Evolutionary conservation across 2,113 vertebrate species (phyloP).

Genomic region (Pitta sordida): DNA sequence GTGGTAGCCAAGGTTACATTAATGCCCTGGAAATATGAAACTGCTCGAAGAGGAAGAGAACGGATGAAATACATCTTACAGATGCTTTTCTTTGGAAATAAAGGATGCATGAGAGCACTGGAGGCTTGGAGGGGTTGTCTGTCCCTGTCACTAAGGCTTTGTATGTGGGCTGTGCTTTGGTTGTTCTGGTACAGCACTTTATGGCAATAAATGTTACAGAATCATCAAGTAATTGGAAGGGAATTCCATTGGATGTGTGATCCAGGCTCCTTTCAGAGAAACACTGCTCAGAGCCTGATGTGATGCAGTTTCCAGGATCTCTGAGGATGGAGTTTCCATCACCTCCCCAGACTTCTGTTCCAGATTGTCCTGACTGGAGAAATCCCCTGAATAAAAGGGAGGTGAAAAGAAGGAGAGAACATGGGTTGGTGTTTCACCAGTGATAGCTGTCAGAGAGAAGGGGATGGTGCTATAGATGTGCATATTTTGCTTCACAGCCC

Average conservation of each 20-base stretch:
- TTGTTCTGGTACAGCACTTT: not conserved
- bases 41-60: slow-evolving; percentile 23
- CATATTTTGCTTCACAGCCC: not conserved
- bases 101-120: not conserved
- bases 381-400: not conserved
- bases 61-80: not conserved
- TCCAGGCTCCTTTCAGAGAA: not conserved
- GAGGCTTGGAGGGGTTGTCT: not conserved
- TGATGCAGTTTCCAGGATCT: not conserved
- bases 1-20: slow-evolving; percentile 20
- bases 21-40: not conserved
- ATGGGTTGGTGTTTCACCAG: not conserved
- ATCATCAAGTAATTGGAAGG: not conserved
- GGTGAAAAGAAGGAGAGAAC: not conserved
- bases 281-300: not conserved
- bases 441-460: not conserved
- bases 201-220: not conserved
- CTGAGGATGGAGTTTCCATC: not conserved
- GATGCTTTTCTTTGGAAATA: slow-evolving; percentile 28
- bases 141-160: not conserved
- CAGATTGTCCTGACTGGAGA: not conserved
- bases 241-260: not conserved
- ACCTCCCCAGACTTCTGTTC: not conserved
- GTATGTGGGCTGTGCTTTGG: not conserved
- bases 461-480: not conserved